Evolutionary conservation across 2,888 invertebrate genomes (phyloP).

Genomic region (Slavum lentiscoides): DNA sequence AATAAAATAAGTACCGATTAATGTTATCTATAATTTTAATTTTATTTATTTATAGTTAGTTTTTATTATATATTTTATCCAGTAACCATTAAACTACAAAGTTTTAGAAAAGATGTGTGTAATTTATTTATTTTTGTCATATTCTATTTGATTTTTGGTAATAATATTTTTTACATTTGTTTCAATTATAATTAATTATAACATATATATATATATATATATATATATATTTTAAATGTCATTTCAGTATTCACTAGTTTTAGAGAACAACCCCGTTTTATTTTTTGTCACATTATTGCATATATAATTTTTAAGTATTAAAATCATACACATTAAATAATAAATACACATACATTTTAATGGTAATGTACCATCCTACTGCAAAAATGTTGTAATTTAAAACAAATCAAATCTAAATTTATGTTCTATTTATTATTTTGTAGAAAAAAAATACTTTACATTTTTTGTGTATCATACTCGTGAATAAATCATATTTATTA

Average conservation of each 20-base stretch:
- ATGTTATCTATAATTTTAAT: constrained; percentile 42
- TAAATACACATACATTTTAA: background rate
- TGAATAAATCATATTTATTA: background rate
- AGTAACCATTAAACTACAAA: background rate
- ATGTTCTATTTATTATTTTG: background rate
- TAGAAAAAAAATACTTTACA: background rate
- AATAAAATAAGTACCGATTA: constrained; percentile 29
- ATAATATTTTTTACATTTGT: background rate
- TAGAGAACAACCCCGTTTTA: background rate
- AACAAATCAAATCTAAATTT: background rate
- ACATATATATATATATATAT: background rate
- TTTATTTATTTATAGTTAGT: background rate
- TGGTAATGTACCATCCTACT: too few species aligned
- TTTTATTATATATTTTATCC: constrained; percentile 7
- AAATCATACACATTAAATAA: background rate
- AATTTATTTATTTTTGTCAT: background rate
- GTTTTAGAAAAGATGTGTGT: constrained; percentile 20
- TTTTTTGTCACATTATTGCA: background rate
- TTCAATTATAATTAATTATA: too few species aligned
- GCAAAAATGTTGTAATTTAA: background rate
- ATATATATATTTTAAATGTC: background rate
- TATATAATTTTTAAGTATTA: background rate
- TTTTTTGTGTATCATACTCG: background rate
- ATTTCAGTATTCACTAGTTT: background rate
- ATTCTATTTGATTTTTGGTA: background rate